Evolutionary conservation across 2,888 invertebrate genomes (phyloP), one percentile per base, ranked within the genome.

Genomic region (Ichneumoninae sp.): DNA sequence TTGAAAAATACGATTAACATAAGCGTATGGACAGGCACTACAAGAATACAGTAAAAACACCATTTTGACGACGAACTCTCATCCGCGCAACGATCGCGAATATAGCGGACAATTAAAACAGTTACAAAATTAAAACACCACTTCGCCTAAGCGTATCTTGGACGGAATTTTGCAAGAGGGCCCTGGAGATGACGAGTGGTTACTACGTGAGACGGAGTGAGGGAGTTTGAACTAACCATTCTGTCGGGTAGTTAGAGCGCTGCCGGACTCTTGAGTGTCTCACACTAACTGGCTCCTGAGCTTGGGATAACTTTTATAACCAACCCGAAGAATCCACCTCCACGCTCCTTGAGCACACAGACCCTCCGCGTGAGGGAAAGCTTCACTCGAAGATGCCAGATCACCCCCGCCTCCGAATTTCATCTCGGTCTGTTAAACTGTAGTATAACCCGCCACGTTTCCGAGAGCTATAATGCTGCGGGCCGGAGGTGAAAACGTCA

Each of bases 241-340:
- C 13, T 84, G 69, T 70, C 52, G 47, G 74, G 78, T 74, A 82
- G 78, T 86, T 83, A 74, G 80, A 84, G 82, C 50, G 78, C 69
- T 74, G 80, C 74, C 80, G 82, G 60, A 80, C 82, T 84, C 83
- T 80, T 74, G 87, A 86, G 87, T 88, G 85, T 87, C 87, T 87
- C 74, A 84, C 88, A 91, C 92, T 92, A 90, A 88, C 90, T 88
- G 85, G 80, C 71, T 82, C 85, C 84, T 75, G 84, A 84, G 85
- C 80, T 84, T 86, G 85, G 90, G 89, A 91, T 90, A 91, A 91
- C 92, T 92, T 91, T 92, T 92, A 92, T 92, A 92, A 92, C 89
- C 90, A 89, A 89, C 86, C 87, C 87, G 77, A 84, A 86, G 84
- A 87, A 88, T 87, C 82, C 86, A 77, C 87, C 82, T 74, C 82